Conservation (phyloP, 2,113 vertebrate genomes). For the Leptodactylus fuscus region DNA sequence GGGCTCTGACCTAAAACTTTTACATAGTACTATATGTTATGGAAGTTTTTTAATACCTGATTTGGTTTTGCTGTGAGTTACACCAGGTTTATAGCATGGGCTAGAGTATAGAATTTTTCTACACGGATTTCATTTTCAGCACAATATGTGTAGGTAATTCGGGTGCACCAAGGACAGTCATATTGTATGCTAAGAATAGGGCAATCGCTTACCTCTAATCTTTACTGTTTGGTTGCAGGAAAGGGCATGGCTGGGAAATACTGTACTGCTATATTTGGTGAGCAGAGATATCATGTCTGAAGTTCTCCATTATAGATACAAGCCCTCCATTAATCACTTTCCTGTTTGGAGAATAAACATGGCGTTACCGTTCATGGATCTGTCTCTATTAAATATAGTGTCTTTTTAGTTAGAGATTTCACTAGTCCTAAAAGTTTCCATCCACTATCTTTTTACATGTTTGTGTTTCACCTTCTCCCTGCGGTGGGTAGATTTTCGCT, state of each 20-base stretch:
- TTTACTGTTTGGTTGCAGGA: slow-evolving; percentile 15
- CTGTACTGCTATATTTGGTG: slow-evolving; percentile 32
- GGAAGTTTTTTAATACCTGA: no score
- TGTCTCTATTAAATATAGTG: not conserved
- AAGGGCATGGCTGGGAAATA: slow-evolving; percentile 33
- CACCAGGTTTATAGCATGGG: no score
- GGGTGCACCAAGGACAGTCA: not conserved
- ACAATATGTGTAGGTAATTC: not conserved
- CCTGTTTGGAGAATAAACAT: slow-evolving; percentile 34
- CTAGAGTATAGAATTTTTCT: no score
- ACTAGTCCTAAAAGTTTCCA: not conserved
- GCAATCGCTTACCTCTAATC: not conserved
- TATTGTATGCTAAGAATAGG: not conserved
- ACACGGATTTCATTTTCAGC: not conserved
- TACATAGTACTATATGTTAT: no score
- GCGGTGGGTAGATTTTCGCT: not conserved
- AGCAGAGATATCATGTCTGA: not conserved
- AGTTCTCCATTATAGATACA: slow-evolving; percentile 1
- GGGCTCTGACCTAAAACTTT: no score
- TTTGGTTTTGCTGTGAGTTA: no score
- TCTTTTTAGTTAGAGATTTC: not conserved
- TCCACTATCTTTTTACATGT: not conserved
- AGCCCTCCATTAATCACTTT: slow-evolving; percentile 17
- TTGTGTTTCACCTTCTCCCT: not conserved
- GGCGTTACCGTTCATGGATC: not conserved